Percentiles rank a stretch among this genome's conserved stretches.
Evolutionary conservation across 2,888 invertebrate genomes (phyloP).

Genomic region (Branchipolynoe longqiensis): DNA sequence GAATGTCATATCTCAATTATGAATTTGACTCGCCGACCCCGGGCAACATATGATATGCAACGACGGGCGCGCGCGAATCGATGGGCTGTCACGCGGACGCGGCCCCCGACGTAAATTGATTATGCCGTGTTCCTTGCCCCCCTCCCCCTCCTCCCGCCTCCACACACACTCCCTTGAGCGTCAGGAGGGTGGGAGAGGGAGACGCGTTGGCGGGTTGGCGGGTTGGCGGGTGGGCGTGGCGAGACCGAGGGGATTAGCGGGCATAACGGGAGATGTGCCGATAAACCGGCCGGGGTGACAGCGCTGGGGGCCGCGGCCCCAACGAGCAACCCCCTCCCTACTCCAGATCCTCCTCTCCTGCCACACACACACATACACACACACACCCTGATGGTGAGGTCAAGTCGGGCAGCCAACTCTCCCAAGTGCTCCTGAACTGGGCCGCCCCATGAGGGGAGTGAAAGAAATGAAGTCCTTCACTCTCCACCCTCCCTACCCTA

Average conservation of each 20-base stretch:
- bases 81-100: constrained; percentile 50
- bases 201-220: too few relatives aligned
- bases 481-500: too few relatives aligned
- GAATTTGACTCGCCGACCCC: constrained; percentile 58
- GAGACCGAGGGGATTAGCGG: constrained; percentile 54
- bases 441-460: too few relatives aligned
- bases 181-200: too few relatives aligned
- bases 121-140: constrained; percentile 57
- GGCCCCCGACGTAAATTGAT: constrained; percentile 59
- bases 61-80: constrained; percentile 42
- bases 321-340: background rate
- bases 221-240: constrained; percentile 13
- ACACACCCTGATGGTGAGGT: too few relatives aligned
- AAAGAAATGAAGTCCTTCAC: too few relatives aligned
- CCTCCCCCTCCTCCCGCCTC: too few relatives aligned
- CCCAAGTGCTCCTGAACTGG: too few relatives aligned
- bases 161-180: too few relatives aligned
- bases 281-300: constrained; percentile 53
- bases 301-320: background rate
- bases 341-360: background rate
- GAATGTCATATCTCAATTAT: constrained; percentile 61
- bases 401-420: too few relatives aligned
- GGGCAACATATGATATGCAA: constrained; percentile 58
- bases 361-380: too few relatives aligned
- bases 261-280: constrained; percentile 52